Evolutionary conservation across 2,888 invertebrate species (phyloP), one percentile per base, ranked within the genome.

Genomic region (Chromoteleia sp.): DNA sequence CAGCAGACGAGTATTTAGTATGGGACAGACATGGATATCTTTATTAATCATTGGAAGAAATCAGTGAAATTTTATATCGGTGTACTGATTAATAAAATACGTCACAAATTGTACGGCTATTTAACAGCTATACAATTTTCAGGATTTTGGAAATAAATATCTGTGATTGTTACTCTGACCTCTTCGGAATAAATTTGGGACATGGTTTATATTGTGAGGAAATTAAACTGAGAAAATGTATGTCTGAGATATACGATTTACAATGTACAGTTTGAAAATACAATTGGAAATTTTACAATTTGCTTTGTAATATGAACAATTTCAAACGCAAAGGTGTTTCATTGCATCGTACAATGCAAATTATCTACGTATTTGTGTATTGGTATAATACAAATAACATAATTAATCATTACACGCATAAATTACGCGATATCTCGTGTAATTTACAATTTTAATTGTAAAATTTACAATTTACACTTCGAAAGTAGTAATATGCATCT

Each of bases 1-100:
- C 33, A 54, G 12, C 17, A 12, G 12, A 25, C n/a, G 54, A 33
- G 8, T 54, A 17, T 54, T 54, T 33, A 33, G n/a, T 4, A 25
- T 19, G 17, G 19, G 10, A 33, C 25, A 52, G 10, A 14, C 14
- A 12, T 10, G 29, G 0, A 52, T 6, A 12, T 25, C 19, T 21
- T 48, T 48, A 25, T 15, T 25, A 48, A n/a, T n/a, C n/a, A n/a
- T n/a, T n/a, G 4, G 6, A 48, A 3, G 21, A 48, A n/a, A 14
- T 48, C n/a, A 25, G 3, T 21, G 25, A 5, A 48, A 48, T 48
- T 25, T 25, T 25, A 1, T 12, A 2, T 25, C 1, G n/a, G 8
- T 19, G 19, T 45, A 45, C n/a, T 8, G 17, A 10, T 12, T 25
- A 7, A 25, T 25, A n/a, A 25, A 25, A 21, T 7, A 14, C 7